phyloP scores from a whole-genome alignment of 1,140 invertebrate species.

The Zophobas morio region DNA sequence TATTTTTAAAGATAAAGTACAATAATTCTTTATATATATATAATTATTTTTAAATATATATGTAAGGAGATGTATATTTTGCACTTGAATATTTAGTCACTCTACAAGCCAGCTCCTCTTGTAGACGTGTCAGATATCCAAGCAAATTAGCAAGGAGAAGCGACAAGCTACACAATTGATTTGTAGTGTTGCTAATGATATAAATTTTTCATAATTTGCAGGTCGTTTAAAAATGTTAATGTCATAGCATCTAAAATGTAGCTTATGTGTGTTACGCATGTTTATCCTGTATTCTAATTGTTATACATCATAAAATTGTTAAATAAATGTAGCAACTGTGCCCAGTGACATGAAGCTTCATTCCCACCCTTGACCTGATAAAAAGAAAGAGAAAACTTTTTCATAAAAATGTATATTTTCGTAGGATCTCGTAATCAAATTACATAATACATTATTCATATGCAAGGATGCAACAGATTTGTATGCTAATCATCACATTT shows the following conservation, averaged over 20 bases:
- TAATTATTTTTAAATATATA: conserved; percentile 5
- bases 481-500: neutral
- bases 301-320: conserved; percentile 64
- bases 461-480: conserved; percentile 32
- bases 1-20: conserved; percentile 16
- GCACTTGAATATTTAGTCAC: conserved; percentile 35
- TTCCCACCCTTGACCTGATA: neutral
- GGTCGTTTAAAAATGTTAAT: conserved; percentile 45
- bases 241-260: conserved; percentile 57
- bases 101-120: conserved; percentile 25
- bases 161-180: conserved; percentile 18
- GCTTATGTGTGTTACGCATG: conserved; percentile 63
- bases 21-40: neutral
- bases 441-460: conserved; percentile 15
- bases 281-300: conserved; percentile 63
- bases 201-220: conserved; percentile 44
- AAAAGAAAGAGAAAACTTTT: conserved; percentile 3
- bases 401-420: conserved; percentile 41
- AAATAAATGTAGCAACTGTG: conserved; percentile 65
- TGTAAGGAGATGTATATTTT: conserved; percentile 15
- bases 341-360: conserved; percentile 31
- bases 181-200: conserved; percentile 44
- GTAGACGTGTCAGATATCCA: conserved; percentile 31
- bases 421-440: conserved; percentile 28
- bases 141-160: conserved; percentile 5